Evolutionary conservation across 37 sponge, comb jelly and placozoan species (phyloP).

Genomic region (Eunapius fragilis): DNA sequence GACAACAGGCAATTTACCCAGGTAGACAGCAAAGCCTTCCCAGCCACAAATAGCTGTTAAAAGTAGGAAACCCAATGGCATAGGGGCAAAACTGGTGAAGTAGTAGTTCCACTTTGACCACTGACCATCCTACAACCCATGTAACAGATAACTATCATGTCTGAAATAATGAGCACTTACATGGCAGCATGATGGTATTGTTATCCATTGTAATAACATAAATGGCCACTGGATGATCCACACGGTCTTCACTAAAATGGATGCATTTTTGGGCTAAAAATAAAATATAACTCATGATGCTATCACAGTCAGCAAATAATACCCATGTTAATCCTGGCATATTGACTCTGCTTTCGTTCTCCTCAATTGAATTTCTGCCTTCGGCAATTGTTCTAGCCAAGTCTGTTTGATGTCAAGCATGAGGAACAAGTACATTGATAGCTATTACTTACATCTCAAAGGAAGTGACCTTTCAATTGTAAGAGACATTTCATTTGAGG

Average conservation of each 20-base stretch:
- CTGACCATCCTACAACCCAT: conserved; percentile 15
- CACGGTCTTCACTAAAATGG: conserved; percentile 43
- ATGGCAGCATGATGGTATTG: conserved; percentile 68
- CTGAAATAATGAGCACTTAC: conserved; percentile 4
- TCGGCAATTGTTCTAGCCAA: background rate
- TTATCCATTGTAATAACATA: conserved; percentile 66
- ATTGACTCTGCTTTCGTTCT: background rate
- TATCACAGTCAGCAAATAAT: background rate
- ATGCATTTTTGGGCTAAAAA: conserved; percentile 40
- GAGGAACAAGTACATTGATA: background rate
- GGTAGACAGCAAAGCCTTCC: conserved; percentile 59
- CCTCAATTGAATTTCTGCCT: background rate
- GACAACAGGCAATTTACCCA: conserved; percentile 28
- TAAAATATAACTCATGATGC: background rate
- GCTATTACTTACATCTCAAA: conserved; percentile 8
- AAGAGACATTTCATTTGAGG: background rate
- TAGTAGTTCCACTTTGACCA: conserved; percentile 27
- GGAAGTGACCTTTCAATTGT: background rate
- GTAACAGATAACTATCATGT: background rate
- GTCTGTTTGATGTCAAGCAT: background rate
- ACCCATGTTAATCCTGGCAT: conserved; percentile 37
- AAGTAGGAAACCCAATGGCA: conserved; percentile 61
- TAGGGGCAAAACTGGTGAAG: conserved; percentile 23
- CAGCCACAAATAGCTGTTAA: conserved; percentile 71
- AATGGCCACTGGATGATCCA: conserved; percentile 69